Evolutionary conservation across 1,140 invertebrate genomes (phyloP).

Genomic region (Eufriesea mexicana): DNA sequence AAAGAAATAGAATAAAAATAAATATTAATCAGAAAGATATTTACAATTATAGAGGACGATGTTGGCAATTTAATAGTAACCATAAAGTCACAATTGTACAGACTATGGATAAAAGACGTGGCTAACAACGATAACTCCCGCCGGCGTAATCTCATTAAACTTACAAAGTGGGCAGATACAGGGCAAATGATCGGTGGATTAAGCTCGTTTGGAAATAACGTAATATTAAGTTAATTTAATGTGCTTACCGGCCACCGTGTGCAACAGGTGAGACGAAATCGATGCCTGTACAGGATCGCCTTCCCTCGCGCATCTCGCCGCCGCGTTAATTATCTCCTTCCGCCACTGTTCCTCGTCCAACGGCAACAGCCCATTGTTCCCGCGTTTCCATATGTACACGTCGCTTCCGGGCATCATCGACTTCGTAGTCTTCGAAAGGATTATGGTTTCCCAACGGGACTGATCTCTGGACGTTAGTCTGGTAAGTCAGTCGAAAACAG

Average conservation of each 20-base stretch:
- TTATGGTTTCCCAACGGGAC: constrained; percentile 69
- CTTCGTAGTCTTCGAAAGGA: constrained; percentile 65
- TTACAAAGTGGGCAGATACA: not conserved
- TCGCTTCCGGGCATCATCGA: constrained; percentile 54
- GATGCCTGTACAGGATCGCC: constrained; percentile 74
- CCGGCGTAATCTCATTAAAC: not conserved
- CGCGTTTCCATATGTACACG: constrained; percentile 75
- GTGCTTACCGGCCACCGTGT: constrained; percentile 68
- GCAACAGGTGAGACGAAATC: constrained; percentile 74
- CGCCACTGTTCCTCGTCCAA: constrained; percentile 75
- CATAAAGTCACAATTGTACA: not conserved
- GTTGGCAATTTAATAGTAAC: not conserved
- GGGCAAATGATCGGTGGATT: not conserved
- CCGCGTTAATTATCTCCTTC: constrained; percentile 73
- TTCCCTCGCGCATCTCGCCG: constrained; percentile 74
- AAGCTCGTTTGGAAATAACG: constrained; percentile 27
- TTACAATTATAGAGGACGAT: no score
- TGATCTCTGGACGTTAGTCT: constrained; percentile 72
- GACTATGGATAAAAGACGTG: no score
- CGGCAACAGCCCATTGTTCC: constrained; percentile 61
- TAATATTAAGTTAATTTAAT: constrained; percentile 40
- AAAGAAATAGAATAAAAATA: no score
- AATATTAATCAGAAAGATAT: no score
- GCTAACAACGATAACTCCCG: not conserved
- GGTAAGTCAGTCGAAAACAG: not conserved